Base-by-base conservation (phyloP, 1,140 invertebrate species). In the Eubasilissa regina region DNA sequence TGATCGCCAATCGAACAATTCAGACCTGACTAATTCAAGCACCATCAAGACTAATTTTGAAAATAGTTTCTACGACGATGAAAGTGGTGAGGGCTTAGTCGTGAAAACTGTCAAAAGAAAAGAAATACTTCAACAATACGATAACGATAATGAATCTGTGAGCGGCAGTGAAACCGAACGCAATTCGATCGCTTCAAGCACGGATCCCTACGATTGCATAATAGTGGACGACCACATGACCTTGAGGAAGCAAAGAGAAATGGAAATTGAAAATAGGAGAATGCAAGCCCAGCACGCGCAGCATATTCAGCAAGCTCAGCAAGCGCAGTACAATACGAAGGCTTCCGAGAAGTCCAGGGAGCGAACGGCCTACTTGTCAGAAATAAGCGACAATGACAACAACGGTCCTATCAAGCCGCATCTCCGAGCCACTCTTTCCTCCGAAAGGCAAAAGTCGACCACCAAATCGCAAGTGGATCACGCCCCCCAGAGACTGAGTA, bases 191-290 rank as follows among this genome's bases (percentile, higher is more conserved):
- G 89, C 87, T 79, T 90, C 92, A 15, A 93, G 92, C 83, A 93
- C 92, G 35, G 92, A 93, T 89, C 92, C 92, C 12, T 93, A 93
- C 84, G 92, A 93, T 83, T 94, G 93, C 84, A 94, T 94, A 66
- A 92, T 94, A 15, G 93, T 94, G 35, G 92, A 94, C 83, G 93
- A 94, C 87, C 93, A 94, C 79, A 91, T 91, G 87, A 90, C 91
- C 76, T 87, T 90, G 45, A 90, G 90, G 82, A 91, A 91, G 85
- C 90, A 88, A 87, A 90, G 86, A 89, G 91, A 87, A 88, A 86
- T 87, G 84, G 90, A 87, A 88, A 86, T 87, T 84, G 90, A 87
- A 85, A 87, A 80, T 78, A 89, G 85, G 84, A 86, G 87, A 78
- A 84, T 86, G 21, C 86, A 87, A 84, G 81, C 85, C 43, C 85